Evolutionary conservation across 1,140 invertebrate genomes (phyloP).

Genomic region (Adoxophyes honmai): DNA sequence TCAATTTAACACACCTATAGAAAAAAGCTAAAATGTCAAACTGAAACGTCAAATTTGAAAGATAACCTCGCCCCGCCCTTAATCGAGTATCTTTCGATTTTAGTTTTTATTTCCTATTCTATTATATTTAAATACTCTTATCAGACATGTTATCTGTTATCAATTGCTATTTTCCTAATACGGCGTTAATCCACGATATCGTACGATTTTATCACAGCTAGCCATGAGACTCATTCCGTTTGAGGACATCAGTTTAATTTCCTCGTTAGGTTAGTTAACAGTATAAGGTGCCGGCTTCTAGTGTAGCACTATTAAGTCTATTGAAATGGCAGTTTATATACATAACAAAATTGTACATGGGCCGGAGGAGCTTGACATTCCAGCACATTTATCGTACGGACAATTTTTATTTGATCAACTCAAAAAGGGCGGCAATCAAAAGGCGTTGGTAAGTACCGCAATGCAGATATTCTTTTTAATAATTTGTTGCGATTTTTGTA

Average conservation of each 20-base stretch:
- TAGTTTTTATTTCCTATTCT: neutral
- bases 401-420: slow-evolving; percentile 64
- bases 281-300: neutral
- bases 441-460: slow-evolving; percentile 49
- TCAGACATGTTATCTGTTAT: slow-evolving; percentile 8
- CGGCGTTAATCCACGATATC: neutral
- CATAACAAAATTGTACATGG: slow-evolving; percentile 60
- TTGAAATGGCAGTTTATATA: slow-evolving; percentile 43
- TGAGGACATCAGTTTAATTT: neutral
- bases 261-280: neutral
- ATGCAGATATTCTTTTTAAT: slow-evolving; percentile 6
- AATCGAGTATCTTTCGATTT: neutral
- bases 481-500: too few relatives aligned
- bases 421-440: slow-evolving; percentile 52
- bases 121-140: neutral
- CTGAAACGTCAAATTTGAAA: too few relatives aligned
- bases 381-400: slow-evolving; percentile 66
- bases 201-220: slow-evolving; percentile 1
- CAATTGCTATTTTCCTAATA: neutral
- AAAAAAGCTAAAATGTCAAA: too few relatives aligned
- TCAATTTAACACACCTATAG: too few relatives aligned
- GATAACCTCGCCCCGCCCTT: too few relatives aligned
- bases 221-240: neutral
- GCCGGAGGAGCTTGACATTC: slow-evolving; percentile 54
- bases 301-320: slow-evolving; percentile 2